Percentiles rank a stretch among this genome's conserved stretches.
phyloP scores from a whole-genome alignment of 2,113 vertebrate species.

The Coturnix japonica region DNA sequence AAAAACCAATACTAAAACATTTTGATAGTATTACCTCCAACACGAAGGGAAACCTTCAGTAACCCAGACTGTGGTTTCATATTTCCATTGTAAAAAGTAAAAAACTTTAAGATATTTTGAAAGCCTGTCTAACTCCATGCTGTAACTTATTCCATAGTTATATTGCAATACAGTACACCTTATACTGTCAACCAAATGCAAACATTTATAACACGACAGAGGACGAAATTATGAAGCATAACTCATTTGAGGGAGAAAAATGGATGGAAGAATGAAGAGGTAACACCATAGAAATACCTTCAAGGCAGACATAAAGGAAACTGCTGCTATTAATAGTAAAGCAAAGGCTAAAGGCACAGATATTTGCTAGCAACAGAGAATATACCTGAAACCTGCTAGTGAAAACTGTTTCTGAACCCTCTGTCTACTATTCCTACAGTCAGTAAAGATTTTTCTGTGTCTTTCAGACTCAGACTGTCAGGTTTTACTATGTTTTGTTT shows the following conservation, averaged over 20 bases:
- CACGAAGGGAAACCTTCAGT: not conserved
- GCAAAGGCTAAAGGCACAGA: slow-evolving; percentile 25
- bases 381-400: slow-evolving; percentile 5
- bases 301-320: not conserved
- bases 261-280: not conserved
- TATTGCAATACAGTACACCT: not conserved
- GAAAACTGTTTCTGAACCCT: slow-evolving; percentile 42
- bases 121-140: not conserved
- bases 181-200: not conserved
- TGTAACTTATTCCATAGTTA: not conserved
- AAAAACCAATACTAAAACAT: not conserved
- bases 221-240: not conserved
- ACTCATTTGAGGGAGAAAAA: not conserved
- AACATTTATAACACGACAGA: not conserved
- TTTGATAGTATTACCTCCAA: not conserved
- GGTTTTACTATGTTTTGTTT: not conserved
- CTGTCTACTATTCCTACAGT: not conserved
- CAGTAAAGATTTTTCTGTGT: not conserved
- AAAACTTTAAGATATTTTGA: not conserved
- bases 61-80: not conserved
- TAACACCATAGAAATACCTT: not conserved
- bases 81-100: not conserved
- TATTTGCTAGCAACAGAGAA: not conserved
- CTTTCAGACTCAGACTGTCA: not conserved
- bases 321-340: not conserved